Evolutionary conservation across 2,888 invertebrate species (phyloP).

Genomic region (Ochropleura leucogaster): DNA sequence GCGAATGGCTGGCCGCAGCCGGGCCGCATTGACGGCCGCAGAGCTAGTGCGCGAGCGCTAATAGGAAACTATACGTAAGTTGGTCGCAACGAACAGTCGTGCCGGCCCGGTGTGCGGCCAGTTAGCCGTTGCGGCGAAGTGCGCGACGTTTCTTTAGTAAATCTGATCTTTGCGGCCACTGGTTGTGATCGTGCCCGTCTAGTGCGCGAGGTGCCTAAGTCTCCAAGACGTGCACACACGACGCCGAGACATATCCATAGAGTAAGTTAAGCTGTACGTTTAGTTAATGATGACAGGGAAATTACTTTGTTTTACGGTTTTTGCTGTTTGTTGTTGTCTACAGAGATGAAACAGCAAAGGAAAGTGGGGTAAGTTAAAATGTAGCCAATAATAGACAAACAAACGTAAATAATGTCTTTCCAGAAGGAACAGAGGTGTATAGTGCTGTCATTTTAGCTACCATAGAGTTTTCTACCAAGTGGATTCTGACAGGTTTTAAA

Average conservation of each 20-base stretch:
- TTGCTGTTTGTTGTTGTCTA: neutral
- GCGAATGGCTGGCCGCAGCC: no score
- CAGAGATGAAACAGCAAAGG: neutral
- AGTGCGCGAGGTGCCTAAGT: no score
- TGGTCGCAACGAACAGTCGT: no score
- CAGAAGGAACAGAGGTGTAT: neutral
- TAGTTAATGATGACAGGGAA: slow-evolving; percentile 18
- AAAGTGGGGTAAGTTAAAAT: neutral
- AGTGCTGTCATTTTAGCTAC: neutral
- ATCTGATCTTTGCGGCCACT: no score
- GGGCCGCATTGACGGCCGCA: no score
- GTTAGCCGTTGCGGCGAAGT: no score
- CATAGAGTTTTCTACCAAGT: neutral
- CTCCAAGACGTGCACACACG: slow-evolving; percentile 53
- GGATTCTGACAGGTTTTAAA: neutral
- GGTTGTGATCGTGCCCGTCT: no score
- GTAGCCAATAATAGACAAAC: neutral
- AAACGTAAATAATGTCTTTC: neutral
- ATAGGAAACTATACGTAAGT: no score
- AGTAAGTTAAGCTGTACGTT: slow-evolving; percentile 15
- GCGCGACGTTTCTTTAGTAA: no score
- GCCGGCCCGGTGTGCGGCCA: no score
- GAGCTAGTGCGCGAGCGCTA: no score
- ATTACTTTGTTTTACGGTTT: slow-evolving; percentile 11
- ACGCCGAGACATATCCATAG: slow-evolving; percentile 19